Evolutionary conservation across 2,113 vertebrate species (phyloP).

Genomic region (Antechinus stuartii): DNA sequence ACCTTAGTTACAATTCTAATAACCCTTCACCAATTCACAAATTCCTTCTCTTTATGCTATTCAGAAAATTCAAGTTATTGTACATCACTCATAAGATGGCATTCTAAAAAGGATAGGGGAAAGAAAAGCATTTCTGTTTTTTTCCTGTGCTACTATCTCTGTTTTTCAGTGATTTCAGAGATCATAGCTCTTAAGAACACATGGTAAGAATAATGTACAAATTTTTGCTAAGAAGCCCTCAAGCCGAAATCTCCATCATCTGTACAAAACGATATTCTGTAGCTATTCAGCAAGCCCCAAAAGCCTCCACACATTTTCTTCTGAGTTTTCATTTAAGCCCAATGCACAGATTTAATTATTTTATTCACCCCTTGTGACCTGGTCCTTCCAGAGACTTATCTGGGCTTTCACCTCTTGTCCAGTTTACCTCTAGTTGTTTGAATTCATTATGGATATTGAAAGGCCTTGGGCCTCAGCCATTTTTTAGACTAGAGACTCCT

Average conservation of each 20-base stretch:
- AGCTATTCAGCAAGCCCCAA: not conserved
- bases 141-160: not conserved
- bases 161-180: not conserved
- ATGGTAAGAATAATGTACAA: not conserved
- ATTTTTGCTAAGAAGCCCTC: not conserved
- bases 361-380: not conserved
- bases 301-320: not conserved
- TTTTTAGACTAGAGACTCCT: not conserved
- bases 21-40: not conserved
- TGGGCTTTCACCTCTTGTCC: not conserved
- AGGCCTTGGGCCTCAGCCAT: not conserved
- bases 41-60: not conserved
- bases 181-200: not conserved
- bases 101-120: not conserved
- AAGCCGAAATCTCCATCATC: not conserved
- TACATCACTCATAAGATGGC: not conserved
- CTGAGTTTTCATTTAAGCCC: not conserved
- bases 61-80: slow-evolving; percentile 14
- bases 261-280: not conserved
- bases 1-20: not conserved
- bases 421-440: not conserved
- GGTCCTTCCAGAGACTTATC: not conserved
- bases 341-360: not conserved
- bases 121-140: not conserved
- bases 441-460: not conserved